Evolutionary conservation across 2,113 vertebrate genomes (phyloP).

Genomic region (Cyrtonyx montezumae): DNA sequence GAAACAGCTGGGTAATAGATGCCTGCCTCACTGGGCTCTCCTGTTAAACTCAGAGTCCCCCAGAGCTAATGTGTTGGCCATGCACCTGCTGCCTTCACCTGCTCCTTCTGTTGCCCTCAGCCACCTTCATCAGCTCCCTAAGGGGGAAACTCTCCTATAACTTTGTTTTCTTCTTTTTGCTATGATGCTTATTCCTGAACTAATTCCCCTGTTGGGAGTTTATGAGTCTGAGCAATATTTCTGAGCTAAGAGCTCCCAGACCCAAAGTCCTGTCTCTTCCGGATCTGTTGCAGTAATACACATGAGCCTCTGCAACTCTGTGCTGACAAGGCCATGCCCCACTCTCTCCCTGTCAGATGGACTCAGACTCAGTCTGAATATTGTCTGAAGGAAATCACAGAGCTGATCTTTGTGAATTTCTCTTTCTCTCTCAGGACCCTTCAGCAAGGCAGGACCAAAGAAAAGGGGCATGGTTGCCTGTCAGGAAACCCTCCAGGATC

Average conservation of each 20-base stretch:
- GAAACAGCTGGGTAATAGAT: rapidly evolving
- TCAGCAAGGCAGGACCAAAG: neutral
- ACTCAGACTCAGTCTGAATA: neutral
- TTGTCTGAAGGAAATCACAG: neutral
- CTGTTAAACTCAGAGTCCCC: neutral
- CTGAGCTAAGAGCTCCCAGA: neutral
- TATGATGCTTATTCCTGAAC: neutral
- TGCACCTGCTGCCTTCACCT: neutral
- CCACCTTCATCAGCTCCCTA: neutral
- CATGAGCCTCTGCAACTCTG: neutral
- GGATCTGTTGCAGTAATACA: neutral
- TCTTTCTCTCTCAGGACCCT: neutral
- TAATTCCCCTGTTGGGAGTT: neutral
- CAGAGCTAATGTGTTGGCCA: neutral
- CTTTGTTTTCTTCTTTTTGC: neutral
- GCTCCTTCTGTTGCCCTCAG: neutral
- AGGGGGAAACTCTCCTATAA: neutral
- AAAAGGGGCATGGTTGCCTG: neutral
- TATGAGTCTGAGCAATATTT: neutral
- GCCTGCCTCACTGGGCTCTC: neutral
- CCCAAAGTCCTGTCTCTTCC: neutral
- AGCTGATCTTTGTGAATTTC: neutral
- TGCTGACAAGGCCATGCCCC: neutral
- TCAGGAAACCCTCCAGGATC: neutral
- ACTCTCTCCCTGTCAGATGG: neutral